Evolutionary conservation across 2,797 vertebrate species (phyloP).

Genomic region (Rhinoraja longicauda): DNA sequence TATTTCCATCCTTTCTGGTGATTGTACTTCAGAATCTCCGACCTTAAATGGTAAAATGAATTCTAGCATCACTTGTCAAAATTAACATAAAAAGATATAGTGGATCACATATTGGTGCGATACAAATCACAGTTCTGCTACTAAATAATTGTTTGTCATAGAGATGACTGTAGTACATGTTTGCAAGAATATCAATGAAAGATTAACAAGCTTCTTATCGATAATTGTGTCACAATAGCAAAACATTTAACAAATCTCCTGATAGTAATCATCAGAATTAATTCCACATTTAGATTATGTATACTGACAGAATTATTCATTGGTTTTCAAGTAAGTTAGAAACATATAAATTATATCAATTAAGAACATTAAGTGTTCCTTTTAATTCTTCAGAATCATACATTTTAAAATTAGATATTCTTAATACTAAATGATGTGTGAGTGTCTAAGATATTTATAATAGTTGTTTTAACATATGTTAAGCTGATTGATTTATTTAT

Average conservation of each 20-base stretch:
- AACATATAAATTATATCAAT: background rate
- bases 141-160: background rate
- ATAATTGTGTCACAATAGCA: background rate
- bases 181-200: background rate
- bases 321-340: background rate
- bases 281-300: background rate
- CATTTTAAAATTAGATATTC: background rate
- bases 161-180: background rate
- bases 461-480: background rate
- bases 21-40: background rate
- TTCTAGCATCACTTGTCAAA: background rate
- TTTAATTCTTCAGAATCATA: background rate
- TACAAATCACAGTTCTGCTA: background rate
- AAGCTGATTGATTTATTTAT: background rate
- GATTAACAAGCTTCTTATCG: background rate
- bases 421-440: background rate
- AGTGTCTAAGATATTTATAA: background rate
- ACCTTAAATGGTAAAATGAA: conserved; percentile 14
- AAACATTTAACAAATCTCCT: background rate
- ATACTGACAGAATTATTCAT: background rate
- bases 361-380: background rate
- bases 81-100: background rate
- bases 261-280: background rate
- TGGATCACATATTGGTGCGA: background rate
- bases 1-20: conserved; percentile 34